Percentiles rank a stretch among this genome's conserved stretches.
phyloP scores from a whole-genome alignment of 2,888 invertebrate genomes.

The Cryptocephalus moraei region DNA sequence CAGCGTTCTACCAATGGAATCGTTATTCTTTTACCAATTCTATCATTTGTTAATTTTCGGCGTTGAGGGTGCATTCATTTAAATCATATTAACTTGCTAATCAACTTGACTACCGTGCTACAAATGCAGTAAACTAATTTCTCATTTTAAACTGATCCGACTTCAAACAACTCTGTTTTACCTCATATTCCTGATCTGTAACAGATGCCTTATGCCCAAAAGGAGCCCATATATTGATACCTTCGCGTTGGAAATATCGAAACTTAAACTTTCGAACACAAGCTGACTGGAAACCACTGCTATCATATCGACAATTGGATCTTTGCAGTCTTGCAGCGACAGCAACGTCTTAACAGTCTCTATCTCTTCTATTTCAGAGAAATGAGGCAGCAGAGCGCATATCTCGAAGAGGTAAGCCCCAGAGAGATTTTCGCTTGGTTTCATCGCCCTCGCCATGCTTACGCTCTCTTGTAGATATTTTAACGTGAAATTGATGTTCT shows the following conservation, averaged over 20 bases:
- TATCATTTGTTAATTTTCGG: too few relatives aligned
- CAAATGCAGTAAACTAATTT: too few relatives aligned
- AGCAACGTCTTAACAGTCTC: too few relatives aligned
- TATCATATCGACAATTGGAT: conserved; percentile 15
- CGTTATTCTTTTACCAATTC: too few relatives aligned
- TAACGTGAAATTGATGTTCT: conserved; percentile 21
- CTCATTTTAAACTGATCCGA: background rate
- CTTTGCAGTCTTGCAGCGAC: too few relatives aligned
- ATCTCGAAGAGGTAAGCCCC: conserved; percentile 58
- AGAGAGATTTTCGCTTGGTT: conserved; percentile 66
- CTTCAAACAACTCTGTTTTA: conserved; percentile 6
- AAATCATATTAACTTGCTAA: too few relatives aligned
- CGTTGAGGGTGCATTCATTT: too few relatives aligned
- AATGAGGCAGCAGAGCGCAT: conserved; percentile 26
- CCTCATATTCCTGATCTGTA: conserved; percentile 18
- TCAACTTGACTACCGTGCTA: too few relatives aligned
- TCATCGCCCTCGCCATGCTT: conserved; percentile 51
- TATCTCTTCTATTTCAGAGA: conserved; percentile 13
- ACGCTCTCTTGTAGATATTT: conserved; percentile 22
- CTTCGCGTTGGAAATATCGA: conserved; percentile 12
- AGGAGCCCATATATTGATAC: conserved; percentile 19
- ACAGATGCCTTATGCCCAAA: conserved; percentile 18
- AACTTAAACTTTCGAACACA: too few relatives aligned
- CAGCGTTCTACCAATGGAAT: too few relatives aligned
- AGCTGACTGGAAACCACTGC: conserved; percentile 9